phyloP scores from a whole-genome alignment of 2,888 invertebrate genomes.

The Argyresthia goedartella region DNA sequence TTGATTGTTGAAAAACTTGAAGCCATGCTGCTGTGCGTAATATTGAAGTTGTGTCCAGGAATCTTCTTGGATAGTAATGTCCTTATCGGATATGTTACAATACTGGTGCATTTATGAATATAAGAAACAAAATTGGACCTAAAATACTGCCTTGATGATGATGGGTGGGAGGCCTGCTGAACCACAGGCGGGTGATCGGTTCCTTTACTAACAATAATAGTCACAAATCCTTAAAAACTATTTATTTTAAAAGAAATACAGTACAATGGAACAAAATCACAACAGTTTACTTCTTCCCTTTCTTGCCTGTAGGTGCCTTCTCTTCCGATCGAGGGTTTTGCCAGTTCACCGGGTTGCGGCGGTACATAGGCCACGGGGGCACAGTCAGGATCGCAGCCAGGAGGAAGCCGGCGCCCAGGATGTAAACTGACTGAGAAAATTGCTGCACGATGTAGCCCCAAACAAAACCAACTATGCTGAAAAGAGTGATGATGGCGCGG shows the following conservation, averaged over 20 bases:
- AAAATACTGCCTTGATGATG: too few relatives aligned
- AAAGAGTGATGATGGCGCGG: constrained; percentile 89
- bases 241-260: constrained; percentile 3
- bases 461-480: constrained; percentile 90
- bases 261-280: background rate
- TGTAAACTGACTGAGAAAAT: constrained; percentile 95
- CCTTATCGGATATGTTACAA: too few relatives aligned
- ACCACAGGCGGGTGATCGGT: too few relatives aligned
- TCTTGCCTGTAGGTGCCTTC: constrained; percentile 54
- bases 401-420: constrained; percentile 91
- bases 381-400: constrained; percentile 89
- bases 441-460: constrained; percentile 96
- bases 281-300: constrained; percentile 57
- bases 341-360: constrained; percentile 90
- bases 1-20: too few relatives aligned
- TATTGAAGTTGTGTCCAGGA: too few relatives aligned
- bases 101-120: too few relatives aligned
- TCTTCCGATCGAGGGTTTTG: constrained; percentile 77
- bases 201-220: too few relatives aligned
- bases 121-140: too few relatives aligned
- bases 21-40: too few relatives aligned
- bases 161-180: too few relatives aligned
- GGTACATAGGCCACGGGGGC: constrained; percentile 97
- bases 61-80: too few relatives aligned
- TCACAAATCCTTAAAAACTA: background rate